These are phyloP conservation scores for Synanceia verrucosa DNA, from an alignment of 2,797 vertebrate species.

Conservation along the genomic window DNA sequence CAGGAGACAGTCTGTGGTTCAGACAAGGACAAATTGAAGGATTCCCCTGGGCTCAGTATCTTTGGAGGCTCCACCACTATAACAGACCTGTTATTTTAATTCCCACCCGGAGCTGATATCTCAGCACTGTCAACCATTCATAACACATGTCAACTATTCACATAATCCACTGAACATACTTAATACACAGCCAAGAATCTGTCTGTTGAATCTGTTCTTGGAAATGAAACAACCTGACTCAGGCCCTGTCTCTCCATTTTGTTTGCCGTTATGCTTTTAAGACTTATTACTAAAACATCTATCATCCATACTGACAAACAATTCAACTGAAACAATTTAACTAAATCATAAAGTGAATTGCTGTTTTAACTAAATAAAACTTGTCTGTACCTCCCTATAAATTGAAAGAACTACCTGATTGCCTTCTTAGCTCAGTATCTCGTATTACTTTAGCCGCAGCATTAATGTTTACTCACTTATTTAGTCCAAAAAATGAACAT, in stretches of 20 bases:
- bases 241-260: background rate
- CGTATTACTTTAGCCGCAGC: background rate
- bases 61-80: slow-evolving; percentile 34
- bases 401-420: background rate
- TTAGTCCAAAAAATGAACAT: background rate
- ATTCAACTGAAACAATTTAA: no score
- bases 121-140: slow-evolving; percentile 44
- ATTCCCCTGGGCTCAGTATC: slow-evolving; percentile 43
- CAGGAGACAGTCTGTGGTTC: slow-evolving; percentile 32
- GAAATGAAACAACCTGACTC: background rate
- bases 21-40: slow-evolving; percentile 63
- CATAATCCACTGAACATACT: slow-evolving; percentile 13
- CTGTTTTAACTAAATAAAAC: background rate
- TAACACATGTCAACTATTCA: slow-evolving; percentile 16
- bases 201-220: background rate
- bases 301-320: background rate
- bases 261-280: background rate
- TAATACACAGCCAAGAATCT: slow-evolving; percentile 1
- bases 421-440: background rate
- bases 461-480: background rate
- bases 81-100: slow-evolving; percentile 42
- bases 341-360: background rate
- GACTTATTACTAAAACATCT: background rate
- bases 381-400: background rate
- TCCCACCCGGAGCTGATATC: slow-evolving; percentile 15